Evolutionary conservation across 2,888 invertebrate species (phyloP), one percentile per base, ranked within the genome.

Genomic region (Beris morrisii): DNA sequence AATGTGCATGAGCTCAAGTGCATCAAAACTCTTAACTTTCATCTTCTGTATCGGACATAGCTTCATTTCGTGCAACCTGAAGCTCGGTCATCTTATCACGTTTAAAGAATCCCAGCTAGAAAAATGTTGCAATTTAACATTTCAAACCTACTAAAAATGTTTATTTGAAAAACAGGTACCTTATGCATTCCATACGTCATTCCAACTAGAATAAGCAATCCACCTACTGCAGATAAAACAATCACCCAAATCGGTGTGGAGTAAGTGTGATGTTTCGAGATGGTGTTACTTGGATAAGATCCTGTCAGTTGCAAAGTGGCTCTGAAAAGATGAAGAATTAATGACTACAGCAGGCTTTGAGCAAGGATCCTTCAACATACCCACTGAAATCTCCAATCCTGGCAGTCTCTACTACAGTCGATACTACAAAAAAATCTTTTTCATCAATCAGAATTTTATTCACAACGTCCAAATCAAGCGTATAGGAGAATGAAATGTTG

Each of bases 91-190:
- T 83, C 65, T 77, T 81, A n/a, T 76, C 72, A 55, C 84, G 78
- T 64, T 81, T 78, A 70, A 84, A 84, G 77, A 84, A 84, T 59
- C 84, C 84, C 67, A 76, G 70, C 83, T 82, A 69, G 63, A 76
- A 73, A 12, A 50, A n/a, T n/a, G 28, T 22, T 53, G 22, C 3
- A 2, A 22, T 22, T 22, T 22, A 22, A 22, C 3, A 22, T 22
- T 22, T 22, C 22, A 22, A 22, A 22, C 22, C 3, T 22, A 22
- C 22, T 22, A 22, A 22, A 22, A 22, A 22, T 22, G 22, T 22
- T 45, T 46, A 30, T 63, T 55, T 73, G 12, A 44, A 44, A 11
- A 44, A n/a, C 12, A 52, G 13, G 65, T 53, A 80, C 80, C 74
- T 74, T 78, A 53, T 81, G 76, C 72, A 84, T 75, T 61, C 72